Evolutionary conservation across 2,888 invertebrate genomes (phyloP), one percentile per base, ranked within the genome.

Genomic region (Scaptomyza tumidula): DNA sequence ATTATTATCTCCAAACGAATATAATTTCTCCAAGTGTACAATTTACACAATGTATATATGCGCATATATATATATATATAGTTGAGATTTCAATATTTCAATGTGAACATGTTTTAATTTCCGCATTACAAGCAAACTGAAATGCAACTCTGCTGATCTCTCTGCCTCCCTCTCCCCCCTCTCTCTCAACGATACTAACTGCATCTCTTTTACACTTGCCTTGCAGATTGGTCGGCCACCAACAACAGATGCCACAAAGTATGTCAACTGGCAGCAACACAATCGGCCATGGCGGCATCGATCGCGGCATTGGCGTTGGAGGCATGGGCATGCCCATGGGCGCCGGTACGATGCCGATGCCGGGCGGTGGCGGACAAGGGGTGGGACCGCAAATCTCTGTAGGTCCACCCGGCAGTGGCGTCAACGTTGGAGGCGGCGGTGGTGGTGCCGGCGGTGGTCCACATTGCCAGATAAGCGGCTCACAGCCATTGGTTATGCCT

Each of bases 401-500:
- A 3, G 75, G 75, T 4, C 78, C 75, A 55, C 70, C 71, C 10
- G 75, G 75, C 60, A 61, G 59, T 27, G 78, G 72, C 10, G 88
- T 78, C 24, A 84, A 85, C 35, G 87, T 24, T 9, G 59, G 76
- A 19, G 80, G 72, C 43, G 89, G 90, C 41, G 13, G 76, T 60
- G 70, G 68, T 24, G 83, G 84, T 37, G 79, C 71, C 14, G 89
- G 93, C 83, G 94, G 94, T 69, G 50, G 52, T 52, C 93, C 93
- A 69, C 95, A 95, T 92, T 95, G 95, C 92, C 95, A 95, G 93
- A 94, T 94, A 79, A 94, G 92, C 83, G 94, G 94, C 85, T 95
- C 94, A 91, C 94, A 95, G 91, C 95, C 96, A 59, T 94, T 97
- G 92, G 97, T 97, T 87, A 96, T 97, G 96, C 96, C 97, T 66